Conservation (phyloP, 1,140 invertebrate species). For the Orchestia grillus region DNA sequence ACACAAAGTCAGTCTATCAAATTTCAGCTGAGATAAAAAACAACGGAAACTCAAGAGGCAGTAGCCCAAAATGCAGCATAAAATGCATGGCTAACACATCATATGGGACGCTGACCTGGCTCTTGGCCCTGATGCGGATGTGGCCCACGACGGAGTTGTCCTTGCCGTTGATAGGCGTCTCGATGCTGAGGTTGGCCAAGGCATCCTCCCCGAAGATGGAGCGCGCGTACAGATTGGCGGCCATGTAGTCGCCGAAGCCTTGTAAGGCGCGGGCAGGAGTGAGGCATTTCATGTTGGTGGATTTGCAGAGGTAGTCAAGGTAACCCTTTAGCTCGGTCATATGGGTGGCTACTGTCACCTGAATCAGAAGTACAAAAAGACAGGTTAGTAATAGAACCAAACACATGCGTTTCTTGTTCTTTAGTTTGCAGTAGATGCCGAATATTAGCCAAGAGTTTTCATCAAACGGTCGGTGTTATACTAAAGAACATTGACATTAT, state of each 20-base stretch:
- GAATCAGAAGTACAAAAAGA: not conserved
- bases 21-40: not conserved
- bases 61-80: too few species aligned
- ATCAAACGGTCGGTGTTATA: not conserved
- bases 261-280: constrained; percentile 95
- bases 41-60: not conserved
- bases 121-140: constrained; percentile 97
- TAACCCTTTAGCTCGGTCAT: constrained; percentile 94
- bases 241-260: constrained; percentile 98
- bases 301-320: constrained; percentile 90
- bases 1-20: too few species aligned
- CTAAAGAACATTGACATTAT: not conserved
- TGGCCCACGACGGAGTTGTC: constrained; percentile 93
- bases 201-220: constrained; percentile 99
- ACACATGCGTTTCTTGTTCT: not conserved
- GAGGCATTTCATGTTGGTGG: constrained; percentile 99
- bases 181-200: constrained; percentile 97
- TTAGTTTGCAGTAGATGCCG: not conserved
- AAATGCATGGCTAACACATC: not conserved
- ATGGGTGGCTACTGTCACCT: constrained; percentile 94
- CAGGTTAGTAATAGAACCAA: constrained; percentile 3
- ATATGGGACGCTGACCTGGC: constrained; percentile 79
- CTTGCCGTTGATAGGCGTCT: constrained; percentile 90
- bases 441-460: not conserved
- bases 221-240: constrained; percentile 98